A percentile compares a stretch with the other conserved stretches of the same genome.
These are phyloP conservation scores for Picus viridis DNA, from an alignment of 2,797 vertebrate genomes.

Conservation along the genomic window DNA sequence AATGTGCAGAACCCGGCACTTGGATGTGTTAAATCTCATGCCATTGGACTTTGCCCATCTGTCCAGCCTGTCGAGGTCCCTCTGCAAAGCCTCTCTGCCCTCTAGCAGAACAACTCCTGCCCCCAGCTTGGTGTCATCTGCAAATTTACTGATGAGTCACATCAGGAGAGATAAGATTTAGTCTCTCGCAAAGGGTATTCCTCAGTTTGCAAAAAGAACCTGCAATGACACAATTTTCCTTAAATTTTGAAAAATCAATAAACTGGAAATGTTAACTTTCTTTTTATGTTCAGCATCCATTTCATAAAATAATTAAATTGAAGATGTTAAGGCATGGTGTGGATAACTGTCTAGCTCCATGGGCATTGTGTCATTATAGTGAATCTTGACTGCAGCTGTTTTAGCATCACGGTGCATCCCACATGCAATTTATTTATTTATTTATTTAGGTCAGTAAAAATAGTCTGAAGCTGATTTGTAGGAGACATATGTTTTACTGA, in stretches of 20 bases:
- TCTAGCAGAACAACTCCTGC: too few species aligned
- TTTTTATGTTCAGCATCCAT: background rate
- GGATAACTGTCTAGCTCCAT: background rate
- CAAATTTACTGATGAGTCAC: too few species aligned
- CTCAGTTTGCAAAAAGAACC: background rate
- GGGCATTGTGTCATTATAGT: background rate
- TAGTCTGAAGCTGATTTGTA: background rate
- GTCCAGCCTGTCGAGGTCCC: too few species aligned
- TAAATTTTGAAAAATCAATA: background rate
- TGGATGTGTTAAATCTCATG: too few species aligned
- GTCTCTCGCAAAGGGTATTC: too few species aligned
- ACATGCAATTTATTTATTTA: background rate
- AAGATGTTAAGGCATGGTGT: accelerated
- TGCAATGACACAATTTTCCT: background rate
- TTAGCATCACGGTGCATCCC: background rate
- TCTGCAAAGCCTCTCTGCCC: too few species aligned
- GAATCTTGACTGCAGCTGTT: background rate
- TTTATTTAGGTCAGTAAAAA: background rate
- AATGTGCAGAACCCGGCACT: too few species aligned
- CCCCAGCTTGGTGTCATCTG: too few species aligned
- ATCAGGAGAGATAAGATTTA: too few species aligned
- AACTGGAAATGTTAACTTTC: background rate
- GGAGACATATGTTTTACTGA: background rate
- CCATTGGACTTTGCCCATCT: too few species aligned
- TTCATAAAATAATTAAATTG: background rate